phyloP scores from a whole-genome alignment of 2,113 vertebrate genomes.

The Glaucidium brasilianum region DNA sequence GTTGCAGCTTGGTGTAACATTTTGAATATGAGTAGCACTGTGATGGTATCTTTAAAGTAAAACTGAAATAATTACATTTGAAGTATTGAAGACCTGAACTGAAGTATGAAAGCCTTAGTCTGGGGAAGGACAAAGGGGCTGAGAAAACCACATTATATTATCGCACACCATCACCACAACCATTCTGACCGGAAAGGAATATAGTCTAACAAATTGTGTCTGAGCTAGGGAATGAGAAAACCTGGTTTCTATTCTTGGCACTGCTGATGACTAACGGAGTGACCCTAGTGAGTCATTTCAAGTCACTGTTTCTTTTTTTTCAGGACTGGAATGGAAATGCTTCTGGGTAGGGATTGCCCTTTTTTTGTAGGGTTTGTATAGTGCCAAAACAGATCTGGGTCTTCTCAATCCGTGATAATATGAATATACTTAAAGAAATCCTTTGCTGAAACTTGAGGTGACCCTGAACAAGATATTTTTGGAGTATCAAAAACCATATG shows the following conservation, averaged over 20 bases:
- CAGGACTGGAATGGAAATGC: not conserved
- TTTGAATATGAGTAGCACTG: not conserved
- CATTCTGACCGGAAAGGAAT: not conserved
- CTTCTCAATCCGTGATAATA: not conserved
- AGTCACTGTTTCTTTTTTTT: not conserved
- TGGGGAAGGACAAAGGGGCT: not conserved
- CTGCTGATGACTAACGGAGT: constrained; percentile 3
- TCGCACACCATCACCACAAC: not conserved
- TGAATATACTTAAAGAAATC: not conserved
- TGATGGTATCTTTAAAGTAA: not conserved
- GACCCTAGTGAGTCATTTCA: constrained; percentile 1
- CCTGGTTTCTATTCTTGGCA: not conserved
- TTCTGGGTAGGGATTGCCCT: not conserved
- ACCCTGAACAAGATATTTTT: not conserved
- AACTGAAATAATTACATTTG: not conserved
- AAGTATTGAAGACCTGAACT: not conserved
- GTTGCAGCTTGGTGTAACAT: not conserved
- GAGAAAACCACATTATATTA: not conserved
- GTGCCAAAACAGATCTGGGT: not conserved
- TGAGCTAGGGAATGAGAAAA: constrained; percentile 2
- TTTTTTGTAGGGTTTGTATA: not conserved
- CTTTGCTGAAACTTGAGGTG: not conserved
- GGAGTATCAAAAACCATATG: not conserved
- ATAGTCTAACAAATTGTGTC: not conserved
- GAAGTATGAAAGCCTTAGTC: not conserved